These are phyloP conservation scores for Lottia scabra DNA, from an alignment of 2,888 invertebrate species.

Conservation along the genomic window DNA sequence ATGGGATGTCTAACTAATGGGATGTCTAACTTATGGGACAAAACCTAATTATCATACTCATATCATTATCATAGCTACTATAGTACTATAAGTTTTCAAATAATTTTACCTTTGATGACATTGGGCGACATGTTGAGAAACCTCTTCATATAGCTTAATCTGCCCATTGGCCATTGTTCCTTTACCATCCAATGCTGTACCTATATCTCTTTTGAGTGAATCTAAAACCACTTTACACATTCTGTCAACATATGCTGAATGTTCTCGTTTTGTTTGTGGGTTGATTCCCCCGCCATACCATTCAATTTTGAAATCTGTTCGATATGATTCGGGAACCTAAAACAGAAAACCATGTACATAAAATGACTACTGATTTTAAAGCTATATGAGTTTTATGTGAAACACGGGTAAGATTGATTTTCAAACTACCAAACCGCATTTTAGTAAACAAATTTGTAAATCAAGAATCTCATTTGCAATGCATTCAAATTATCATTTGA, in stretches of 20 bases:
- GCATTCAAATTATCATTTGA: too few relatives aligned
- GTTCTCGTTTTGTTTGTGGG: conserved; percentile 43
- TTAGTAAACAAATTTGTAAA: too few relatives aligned
- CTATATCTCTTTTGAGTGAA: conserved; percentile 34
- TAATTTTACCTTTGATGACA: conserved; percentile 54
- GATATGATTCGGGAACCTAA: conserved; percentile 31
- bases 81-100: too few relatives aligned
- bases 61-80: too few relatives aligned
- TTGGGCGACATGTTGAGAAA: conserved; percentile 55
- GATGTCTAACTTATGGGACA: too few relatives aligned
- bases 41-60: too few relatives aligned
- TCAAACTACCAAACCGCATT: too few relatives aligned
- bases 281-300: conserved; percentile 55
- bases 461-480: too few relatives aligned
- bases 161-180: conserved; percentile 25
- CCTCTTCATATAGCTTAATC: conserved; percentile 49
- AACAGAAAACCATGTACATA: background rate
- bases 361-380: too few relatives aligned
- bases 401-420: too few relatives aligned
- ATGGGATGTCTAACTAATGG: too few relatives aligned
- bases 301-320: conserved; percentile 40
- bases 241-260: conserved; percentile 54
- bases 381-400: too few relatives aligned
- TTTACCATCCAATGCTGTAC: conserved; percentile 20
- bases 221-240: conserved; percentile 51